Base-by-base conservation (phyloP, 23 tunicate genomes). In the Diplosoma virens region DNA sequence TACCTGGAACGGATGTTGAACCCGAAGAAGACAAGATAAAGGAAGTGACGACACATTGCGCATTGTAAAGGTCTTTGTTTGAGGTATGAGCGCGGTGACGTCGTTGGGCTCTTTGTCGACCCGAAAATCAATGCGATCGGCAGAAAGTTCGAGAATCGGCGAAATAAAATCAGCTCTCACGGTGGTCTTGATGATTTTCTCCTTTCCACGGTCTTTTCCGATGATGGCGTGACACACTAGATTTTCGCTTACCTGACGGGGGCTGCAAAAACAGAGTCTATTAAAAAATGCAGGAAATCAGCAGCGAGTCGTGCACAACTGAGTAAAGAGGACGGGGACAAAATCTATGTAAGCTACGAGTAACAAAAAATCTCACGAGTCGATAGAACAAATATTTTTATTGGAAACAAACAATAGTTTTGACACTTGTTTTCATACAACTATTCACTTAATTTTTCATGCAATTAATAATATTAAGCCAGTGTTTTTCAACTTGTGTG, bases 201-300 rank as follows among this genome's bases (percentile, higher is more conserved):
- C 99, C 45, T 94, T 94, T 4, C 95, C 95, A 56, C 84, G 79
- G 32, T 95, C 92, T 75, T 83, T 87, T 4, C 99, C 99, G 32
- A 94, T 84, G 73, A 94, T 88, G 11, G 99, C 87, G 76, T 87
- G 92, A 55, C 99, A 94, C 7, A 75, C 24, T 11, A 94, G 55
- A 3, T 83, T 83, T 78, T 94, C 99, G 31, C 55, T 18, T 0
- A 94, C 99, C 84, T 82, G 82, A 17, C 73, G 65, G 0, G 99
- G 87, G 21, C 97, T 92, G 85, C 17, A 18, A 21, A 30, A 17
- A 30, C 23, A 71, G 16, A 14, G 25, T n/a, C n/a, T n/a, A n/a
- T n/a, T n/a, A n/a, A n/a, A n/a, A n/a, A n/a, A n/a, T n/a, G n/a
- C n/a, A n/a, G n/a, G n/a, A n/a, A n/a, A n/a, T n/a, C n/a, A n/a